phyloP scores from a whole-genome alignment of 2,113 vertebrate genomes.

The Takifugu flavidus region DNA sequence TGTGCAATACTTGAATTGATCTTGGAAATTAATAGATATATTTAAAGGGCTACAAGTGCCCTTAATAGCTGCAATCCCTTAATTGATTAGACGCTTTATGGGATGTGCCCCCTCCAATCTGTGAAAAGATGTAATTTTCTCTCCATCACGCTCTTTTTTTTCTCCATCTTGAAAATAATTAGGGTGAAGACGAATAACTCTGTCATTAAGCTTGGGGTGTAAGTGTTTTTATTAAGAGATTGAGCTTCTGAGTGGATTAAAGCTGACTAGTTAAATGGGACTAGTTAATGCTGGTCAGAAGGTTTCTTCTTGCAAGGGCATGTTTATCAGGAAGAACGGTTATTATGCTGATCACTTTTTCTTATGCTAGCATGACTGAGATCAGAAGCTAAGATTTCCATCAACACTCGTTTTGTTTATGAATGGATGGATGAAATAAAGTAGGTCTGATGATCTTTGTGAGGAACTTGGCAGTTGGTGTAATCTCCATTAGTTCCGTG shows the following conservation, averaged over 20 bases:
- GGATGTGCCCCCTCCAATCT: conserved; percentile 44
- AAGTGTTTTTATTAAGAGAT: conserved; percentile 13
- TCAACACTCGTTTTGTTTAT: neutral
- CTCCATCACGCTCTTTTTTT: conserved; percentile 14
- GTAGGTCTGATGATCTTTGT: neutral
- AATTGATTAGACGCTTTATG: conserved; percentile 59
- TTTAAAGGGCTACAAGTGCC: conserved; percentile 31
- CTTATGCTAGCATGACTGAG: neutral
- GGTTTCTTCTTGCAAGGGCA: neutral
- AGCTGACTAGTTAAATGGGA: neutral
- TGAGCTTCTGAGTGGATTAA: neutral
- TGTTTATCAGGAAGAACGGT: neutral
- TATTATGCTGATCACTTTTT: neutral
- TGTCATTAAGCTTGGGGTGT: conserved; percentile 14
- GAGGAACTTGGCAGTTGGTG: conserved; percentile 8
- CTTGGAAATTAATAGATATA: conserved; percentile 49
- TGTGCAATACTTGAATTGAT: conserved; percentile 49
- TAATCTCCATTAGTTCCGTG: conserved; percentile 41
- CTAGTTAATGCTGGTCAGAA: conserved; percentile 8
- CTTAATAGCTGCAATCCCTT: conserved; percentile 28
- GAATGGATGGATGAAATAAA: neutral
- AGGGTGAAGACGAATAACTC: conserved; percentile 32
- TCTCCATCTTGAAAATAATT: conserved; percentile 41
- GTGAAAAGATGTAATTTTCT: conserved; percentile 42
- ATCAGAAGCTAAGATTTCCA: neutral